Evolutionary conservation across 2,888 invertebrate genomes (phyloP).

Genomic region (Drosophila meridiana): DNA sequence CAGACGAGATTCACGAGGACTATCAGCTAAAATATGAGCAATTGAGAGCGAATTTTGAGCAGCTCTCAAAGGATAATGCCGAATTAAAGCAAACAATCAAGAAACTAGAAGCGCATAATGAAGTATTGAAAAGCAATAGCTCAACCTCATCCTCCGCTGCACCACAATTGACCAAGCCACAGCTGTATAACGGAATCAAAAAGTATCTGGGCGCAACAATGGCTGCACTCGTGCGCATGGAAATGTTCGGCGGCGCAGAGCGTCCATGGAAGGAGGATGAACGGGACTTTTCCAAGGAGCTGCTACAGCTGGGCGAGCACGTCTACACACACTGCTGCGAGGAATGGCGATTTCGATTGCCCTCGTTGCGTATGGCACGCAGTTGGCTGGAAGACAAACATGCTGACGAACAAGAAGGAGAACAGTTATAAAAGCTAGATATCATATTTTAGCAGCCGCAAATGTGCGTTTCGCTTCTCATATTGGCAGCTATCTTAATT

Average conservation of each 20-base stretch:
- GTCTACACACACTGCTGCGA: conserved; percentile 82
- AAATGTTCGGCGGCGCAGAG: conserved; percentile 83
- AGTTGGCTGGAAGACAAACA: conserved; percentile 71
- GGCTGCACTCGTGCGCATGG: conserved; percentile 84
- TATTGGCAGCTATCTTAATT: conserved; percentile 22
- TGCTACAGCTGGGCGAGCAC: conserved; percentile 80
- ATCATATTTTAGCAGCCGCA: not conserved
- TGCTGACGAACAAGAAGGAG: conserved; percentile 59
- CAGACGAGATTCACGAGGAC: conserved; percentile 11
- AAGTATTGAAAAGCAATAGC: conserved; percentile 7
- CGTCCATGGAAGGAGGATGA: conserved; percentile 83
- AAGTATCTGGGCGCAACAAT: conserved; percentile 83
- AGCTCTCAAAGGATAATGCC: conserved; percentile 31
- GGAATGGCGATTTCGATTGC: conserved; percentile 84
- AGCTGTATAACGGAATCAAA: conserved; percentile 83
- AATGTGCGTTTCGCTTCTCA: not conserved
- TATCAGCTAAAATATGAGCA: conserved; percentile 36
- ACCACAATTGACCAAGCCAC: conserved; percentile 70
- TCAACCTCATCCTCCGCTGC: not conserved
- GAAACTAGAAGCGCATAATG: conserved; percentile 21
- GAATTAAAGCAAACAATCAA: conserved; percentile 23
- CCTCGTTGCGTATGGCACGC: conserved; percentile 74
- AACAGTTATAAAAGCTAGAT: conserved; percentile 45
- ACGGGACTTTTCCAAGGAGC: conserved; percentile 77
- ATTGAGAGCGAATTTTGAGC: conserved; percentile 23